Evolutionary conservation across 2,888 invertebrate genomes (phyloP), one percentile per base, ranked within the genome.

Genomic region (Diplazon laetatorius): DNA sequence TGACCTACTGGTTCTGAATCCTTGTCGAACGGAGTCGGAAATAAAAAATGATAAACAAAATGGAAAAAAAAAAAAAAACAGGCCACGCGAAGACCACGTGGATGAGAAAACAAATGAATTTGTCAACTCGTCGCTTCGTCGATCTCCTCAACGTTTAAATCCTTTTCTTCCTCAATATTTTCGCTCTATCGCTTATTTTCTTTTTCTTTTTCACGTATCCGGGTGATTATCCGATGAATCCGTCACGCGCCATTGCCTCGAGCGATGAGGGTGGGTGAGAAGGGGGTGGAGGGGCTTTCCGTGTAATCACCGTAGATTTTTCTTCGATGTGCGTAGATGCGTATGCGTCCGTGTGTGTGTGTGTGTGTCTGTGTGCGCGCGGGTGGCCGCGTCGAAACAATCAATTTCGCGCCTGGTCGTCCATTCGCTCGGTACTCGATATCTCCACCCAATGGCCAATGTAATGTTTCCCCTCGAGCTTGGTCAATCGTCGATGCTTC

Each of bases 1-100:
- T 97, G 93, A 96, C 97, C 0, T 96, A 97, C 90, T 97, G 97
- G 97, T 96, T 96, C 91, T 97, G 92, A 83, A 25, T 55, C 30
- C 14, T 55, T 55, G 59, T 18, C 55, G 14, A 52, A 50, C 14
- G 48, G 81, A 60, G 71, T 44, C 16, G 82, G 50, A 65, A 72
- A 42, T 59, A 72, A 63, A 42, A 57, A 55, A 52, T n/a, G n/a
- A 62, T 35, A 73, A 42, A 59, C 20, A n/a, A 44, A 20, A 20
- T 50, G 12, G 16, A 50, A 30, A 30, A 30, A 30, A 30, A 63
- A 20, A 16, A 10, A 46, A 63, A 25, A 39, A 30, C 35, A 9
- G 1, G n/a, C 9, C 20, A 20, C 37, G 14, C 22, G 25, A n/a
- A n/a, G 16, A 30, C n/a, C n/a, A n/a, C 22, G 25, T 55, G 30